Evolutionary conservation across 2,888 invertebrate genomes (phyloP).

Genomic region (Cantharis rufa): DNA sequence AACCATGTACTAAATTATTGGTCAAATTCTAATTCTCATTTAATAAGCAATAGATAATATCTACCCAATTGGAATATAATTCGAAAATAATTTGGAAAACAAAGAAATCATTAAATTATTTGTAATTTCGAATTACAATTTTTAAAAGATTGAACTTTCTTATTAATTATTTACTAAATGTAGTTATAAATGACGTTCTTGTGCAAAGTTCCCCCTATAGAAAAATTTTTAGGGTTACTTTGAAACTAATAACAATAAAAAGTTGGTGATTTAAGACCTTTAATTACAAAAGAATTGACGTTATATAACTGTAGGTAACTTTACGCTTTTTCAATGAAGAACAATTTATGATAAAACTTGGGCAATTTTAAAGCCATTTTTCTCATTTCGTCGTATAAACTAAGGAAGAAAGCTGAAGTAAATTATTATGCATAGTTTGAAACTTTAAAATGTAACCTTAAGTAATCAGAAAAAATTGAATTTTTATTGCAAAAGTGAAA

Average conservation of each 20-base stretch:
- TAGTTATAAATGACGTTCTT: not conserved
- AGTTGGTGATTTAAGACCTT: not conserved
- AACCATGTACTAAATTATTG: conserved; percentile 28
- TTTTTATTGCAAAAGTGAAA: conserved; percentile 1
- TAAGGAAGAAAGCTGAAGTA: conserved; percentile 18
- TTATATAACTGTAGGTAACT: conserved; percentile 17
- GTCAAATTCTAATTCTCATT: conserved; percentile 26
- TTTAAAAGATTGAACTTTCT: not conserved
- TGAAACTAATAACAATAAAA: not conserved
- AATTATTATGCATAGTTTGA: conserved; percentile 21
- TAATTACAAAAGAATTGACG: conserved; percentile 22
- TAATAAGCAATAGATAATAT: conserved; percentile 27
- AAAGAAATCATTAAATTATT: not conserved
- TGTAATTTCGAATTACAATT: not conserved
- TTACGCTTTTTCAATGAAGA: conserved; percentile 27
- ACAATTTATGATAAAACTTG: conserved; percentile 26
- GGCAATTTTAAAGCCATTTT: conserved; percentile 27
- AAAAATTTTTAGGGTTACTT: not conserved
- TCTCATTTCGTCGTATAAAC: conserved; percentile 23
- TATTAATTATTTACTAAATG: not conserved
- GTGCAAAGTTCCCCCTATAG: not conserved
- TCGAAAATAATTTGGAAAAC: not conserved
- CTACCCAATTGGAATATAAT: not conserved
- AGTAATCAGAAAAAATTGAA: conserved; percentile 7
- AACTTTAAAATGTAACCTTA: conserved; percentile 13